These are phyloP conservation scores for Neotragus moschatus DNA, from an alignment of 2,113 vertebrate genomes.

Conservation along the genomic window DNA sequence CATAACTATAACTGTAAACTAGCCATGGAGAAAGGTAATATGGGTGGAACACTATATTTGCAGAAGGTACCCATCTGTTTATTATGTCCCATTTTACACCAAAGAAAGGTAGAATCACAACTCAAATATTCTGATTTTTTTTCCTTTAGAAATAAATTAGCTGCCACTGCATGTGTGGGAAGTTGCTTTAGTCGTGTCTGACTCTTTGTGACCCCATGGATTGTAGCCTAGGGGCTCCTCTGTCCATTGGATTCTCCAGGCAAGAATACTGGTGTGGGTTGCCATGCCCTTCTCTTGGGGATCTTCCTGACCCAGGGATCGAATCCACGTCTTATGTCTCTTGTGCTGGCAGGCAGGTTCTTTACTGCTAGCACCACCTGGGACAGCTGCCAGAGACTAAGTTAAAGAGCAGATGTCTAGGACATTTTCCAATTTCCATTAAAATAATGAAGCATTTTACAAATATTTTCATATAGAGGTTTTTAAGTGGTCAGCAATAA, in stretches of 20 bases:
- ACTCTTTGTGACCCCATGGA: background rate
- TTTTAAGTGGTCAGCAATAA: slow-evolving; percentile 29
- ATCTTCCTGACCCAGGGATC: background rate
- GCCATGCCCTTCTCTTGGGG: background rate
- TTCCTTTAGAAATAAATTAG: background rate
- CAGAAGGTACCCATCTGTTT: background rate
- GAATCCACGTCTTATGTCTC: background rate
- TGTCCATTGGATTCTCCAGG: background rate
- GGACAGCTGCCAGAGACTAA: background rate
- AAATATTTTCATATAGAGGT: background rate
- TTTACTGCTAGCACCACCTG: background rate
- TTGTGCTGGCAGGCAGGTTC: background rate
- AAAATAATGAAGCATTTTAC: background rate
- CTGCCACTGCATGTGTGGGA: background rate
- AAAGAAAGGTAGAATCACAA: background rate
- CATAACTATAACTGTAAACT: background rate
- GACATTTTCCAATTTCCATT: background rate
- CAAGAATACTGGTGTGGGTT: background rate
- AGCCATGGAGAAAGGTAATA: background rate
- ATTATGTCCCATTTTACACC: background rate
- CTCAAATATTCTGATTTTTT: background rate
- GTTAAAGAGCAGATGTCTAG: slow-evolving; percentile 22
- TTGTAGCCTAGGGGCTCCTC: background rate
- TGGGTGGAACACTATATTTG: background rate
- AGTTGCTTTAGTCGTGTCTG: background rate